Base-by-base conservation (phyloP, 2,113 vertebrate genomes). In the Brienomyrus longianalis region DNA sequence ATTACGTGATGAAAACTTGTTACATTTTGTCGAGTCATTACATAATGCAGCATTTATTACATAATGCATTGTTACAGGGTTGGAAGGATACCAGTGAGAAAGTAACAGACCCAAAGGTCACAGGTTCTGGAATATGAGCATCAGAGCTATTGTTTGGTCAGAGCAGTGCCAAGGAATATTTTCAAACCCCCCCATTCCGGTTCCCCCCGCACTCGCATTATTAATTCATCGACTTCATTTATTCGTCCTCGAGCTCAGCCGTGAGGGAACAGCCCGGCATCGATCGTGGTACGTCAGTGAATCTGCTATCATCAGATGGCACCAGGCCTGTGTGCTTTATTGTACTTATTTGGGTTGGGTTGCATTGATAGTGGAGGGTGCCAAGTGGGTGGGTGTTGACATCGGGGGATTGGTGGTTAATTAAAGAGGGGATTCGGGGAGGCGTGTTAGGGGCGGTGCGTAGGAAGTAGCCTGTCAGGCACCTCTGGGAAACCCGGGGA, bases 171-270 rank as follows among this genome's bases (percentile, higher is more conserved):
- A n/a, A 50, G 47, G 83, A 85, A n/a, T 9, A n/a, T 84, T n/a
- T n/a, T 50, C 39, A 27, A 77, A 77, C n/a, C 15, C 48, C 48
- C 21, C 39, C 17, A 21, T 21, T 84, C 52, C 8, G 19, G 6
- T 50, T n/a, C 47, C 3, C 83, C 1, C 83, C 45, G 13, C 45
- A 51, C 45, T 86, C 83, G 11, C 83, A 86, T 86, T 86, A 50
- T 86, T 86, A 86, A 86, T 86, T 86, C 45, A 86, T 86, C 10
- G 83, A 27, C 48, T 86, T 86, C 83, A n/a, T 86, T 86, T 86
- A 48, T 48, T 48, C 83, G 27, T 51, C 83, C 21, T n/a, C 45
- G 6, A 86, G 45, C 50, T 86, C n/a, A 7, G 23, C 48, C 7
- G 6, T 9, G 88, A 88, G 62, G 23, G 62, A 52, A 23, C 48